A percentile compares a stretch with the other conserved stretches of the same genome.
phyloP scores from a whole-genome alignment of 2,888 invertebrate species.

The Eilema sororculum region DNA sequence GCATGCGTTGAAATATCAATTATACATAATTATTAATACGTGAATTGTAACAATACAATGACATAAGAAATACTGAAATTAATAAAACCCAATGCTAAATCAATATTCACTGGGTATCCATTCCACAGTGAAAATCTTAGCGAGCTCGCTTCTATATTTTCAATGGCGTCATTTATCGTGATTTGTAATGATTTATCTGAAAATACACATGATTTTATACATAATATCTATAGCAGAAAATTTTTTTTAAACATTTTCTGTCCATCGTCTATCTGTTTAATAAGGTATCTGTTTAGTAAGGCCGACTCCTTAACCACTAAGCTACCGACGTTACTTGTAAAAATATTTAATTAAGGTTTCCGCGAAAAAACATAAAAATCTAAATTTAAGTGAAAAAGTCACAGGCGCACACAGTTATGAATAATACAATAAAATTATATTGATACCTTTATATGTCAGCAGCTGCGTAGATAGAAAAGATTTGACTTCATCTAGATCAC shows the following conservation, averaged over 20 bases:
- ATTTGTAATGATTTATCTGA: slow-evolving; percentile 14
- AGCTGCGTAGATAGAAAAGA: slow-evolving; percentile 4
- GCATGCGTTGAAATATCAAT: no score
- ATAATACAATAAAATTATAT: not conserved
- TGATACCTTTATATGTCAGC: slow-evolving; percentile 14
- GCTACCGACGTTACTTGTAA: no score
- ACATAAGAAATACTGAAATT: slow-evolving; percentile 7
- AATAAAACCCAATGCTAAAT: slow-evolving; percentile 4
- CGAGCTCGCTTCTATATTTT: slow-evolving; percentile 3
- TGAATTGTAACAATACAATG: slow-evolving; percentile 16
- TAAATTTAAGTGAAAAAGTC: no score
- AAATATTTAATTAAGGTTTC: no score
- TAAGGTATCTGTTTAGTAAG: no score
- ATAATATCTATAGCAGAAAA: no score
- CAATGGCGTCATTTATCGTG: slow-evolving; percentile 4
- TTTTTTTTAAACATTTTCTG: no score
- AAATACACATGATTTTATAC: not conserved
- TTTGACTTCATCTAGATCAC: slow-evolving; percentile 12
- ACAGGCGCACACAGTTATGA: not conserved
- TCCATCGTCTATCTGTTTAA: no score
- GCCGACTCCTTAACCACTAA: no score
- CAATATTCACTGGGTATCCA: slow-evolving; percentile 8
- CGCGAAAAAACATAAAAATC: no score
- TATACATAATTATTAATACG: no score
- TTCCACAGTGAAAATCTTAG: slow-evolving; percentile 9